Evolutionary conservation across 1,140 invertebrate species (phyloP).

Genomic region (Calliopsis andreniformis): DNA sequence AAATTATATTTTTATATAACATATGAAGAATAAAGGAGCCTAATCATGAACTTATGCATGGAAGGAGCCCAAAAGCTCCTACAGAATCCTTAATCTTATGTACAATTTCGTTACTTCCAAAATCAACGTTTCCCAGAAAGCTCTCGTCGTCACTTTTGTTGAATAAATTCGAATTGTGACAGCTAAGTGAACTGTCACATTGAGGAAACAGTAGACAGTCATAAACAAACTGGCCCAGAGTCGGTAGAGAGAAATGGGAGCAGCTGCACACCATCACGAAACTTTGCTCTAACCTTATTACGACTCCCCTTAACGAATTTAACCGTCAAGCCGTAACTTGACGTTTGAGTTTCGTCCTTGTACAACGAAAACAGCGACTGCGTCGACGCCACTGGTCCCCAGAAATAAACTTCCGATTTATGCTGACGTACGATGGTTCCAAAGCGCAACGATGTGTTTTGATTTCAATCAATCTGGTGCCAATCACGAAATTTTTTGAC

Average conservation of each 20-base stretch:
- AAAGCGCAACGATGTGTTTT: constrained; percentile 5
- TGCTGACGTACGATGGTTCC: neutral
- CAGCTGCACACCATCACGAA: constrained; percentile 63
- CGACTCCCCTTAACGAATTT: constrained; percentile 77
- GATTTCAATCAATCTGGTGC: neutral
- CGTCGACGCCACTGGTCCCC: constrained; percentile 3
- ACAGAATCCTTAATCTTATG: too few relatives aligned
- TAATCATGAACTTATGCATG: too few relatives aligned
- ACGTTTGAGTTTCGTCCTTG: constrained; percentile 73
- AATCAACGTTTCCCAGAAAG: constrained; percentile 23
- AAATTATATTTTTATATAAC: too few relatives aligned
- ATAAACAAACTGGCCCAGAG: constrained; percentile 8
- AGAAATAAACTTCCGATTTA: constrained; percentile 46
- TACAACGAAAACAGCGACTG: constrained; percentile 22
- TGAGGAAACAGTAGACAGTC: constrained; percentile 28
- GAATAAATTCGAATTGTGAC: constrained; percentile 27
- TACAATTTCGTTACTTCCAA: too few relatives aligned
- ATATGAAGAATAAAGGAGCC: too few relatives aligned
- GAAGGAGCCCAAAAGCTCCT: too few relatives aligned
- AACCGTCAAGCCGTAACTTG: constrained; percentile 74
- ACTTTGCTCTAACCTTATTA: constrained; percentile 76
- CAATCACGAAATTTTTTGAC: neutral
- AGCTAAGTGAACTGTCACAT: constrained; percentile 42
- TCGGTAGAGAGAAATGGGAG: constrained; percentile 21
- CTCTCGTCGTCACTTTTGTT: too few relatives aligned